phyloP scores from a whole-genome alignment of 2,888 invertebrate genomes.

The Dysmachus trigonus region DNA sequence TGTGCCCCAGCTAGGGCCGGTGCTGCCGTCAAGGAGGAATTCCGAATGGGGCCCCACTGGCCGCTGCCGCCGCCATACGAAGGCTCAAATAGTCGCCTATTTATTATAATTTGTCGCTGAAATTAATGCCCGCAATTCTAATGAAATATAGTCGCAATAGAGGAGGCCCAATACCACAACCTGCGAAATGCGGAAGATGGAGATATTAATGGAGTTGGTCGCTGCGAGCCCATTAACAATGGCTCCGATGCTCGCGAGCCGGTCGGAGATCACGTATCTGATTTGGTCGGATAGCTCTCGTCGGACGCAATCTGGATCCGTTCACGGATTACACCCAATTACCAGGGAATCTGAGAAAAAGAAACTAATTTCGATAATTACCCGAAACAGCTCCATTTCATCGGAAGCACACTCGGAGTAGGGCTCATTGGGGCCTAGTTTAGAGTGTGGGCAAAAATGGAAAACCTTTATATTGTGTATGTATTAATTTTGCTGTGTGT shows the following conservation, averaged over 20 bases:
- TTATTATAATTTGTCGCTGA: constrained; percentile 32
- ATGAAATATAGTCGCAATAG: constrained; percentile 18
- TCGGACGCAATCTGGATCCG: neutral
- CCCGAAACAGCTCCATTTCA: neutral
- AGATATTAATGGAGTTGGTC: neutral
- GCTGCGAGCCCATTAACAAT: neutral
- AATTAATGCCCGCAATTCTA: constrained; percentile 27
- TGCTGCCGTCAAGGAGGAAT: neutral
- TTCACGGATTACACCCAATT: neutral
- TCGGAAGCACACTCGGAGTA: neutral
- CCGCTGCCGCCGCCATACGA: neutral
- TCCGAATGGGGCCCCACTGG: neutral
- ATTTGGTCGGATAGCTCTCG: neutral
- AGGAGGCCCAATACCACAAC: neutral
- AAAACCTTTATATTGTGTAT: too few relatives aligned
- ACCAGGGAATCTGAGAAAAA: neutral
- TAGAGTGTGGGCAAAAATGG: neutral
- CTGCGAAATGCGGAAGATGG: constrained; percentile 14
- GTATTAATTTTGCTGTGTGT: too few relatives aligned
- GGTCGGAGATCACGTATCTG: neutral
- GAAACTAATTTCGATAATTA: neutral
- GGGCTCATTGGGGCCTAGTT: neutral
- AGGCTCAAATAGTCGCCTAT: neutral
- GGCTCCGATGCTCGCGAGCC: neutral
- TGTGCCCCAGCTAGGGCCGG: neutral